Percentiles rank a stretch among this genome's conserved stretches.
These are phyloP conservation scores for Otolemur crassicaudatus DNA, from an alignment of 2,797 vertebrate genomes.

Conservation along the genomic window DNA sequence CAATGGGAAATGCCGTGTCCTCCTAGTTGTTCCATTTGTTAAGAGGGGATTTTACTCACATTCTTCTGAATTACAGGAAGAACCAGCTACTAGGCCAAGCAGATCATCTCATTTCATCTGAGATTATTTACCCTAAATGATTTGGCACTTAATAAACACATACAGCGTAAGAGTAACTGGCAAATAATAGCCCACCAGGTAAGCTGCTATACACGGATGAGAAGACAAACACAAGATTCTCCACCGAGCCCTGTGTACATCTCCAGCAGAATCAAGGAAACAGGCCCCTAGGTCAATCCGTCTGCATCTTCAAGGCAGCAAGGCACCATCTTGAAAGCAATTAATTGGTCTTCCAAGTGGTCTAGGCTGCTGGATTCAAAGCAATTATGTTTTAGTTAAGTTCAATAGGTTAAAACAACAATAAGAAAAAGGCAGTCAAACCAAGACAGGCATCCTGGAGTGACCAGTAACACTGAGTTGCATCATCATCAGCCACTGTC, in stretches of 20 bases:
- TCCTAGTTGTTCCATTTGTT: not conserved
- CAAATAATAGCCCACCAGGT: not conserved
- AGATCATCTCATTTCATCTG: not conserved
- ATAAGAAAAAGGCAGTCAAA: not conserved
- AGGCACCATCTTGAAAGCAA: not conserved
- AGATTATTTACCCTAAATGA: not conserved
- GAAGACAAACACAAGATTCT: not conserved
- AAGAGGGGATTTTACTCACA: conserved; percentile 5
- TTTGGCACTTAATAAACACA: not conserved
- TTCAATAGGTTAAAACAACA: not conserved
- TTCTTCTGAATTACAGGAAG: not conserved
- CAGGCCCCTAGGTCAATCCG: not conserved
- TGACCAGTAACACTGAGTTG: not conserved
- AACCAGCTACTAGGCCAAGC: not conserved
- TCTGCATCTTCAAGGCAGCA: not conserved
- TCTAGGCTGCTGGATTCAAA: not conserved
- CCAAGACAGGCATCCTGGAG: not conserved
- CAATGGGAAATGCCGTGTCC: not conserved
- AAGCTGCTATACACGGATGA: not conserved
- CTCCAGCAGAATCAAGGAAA: not conserved
- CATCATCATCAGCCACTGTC: not conserved
- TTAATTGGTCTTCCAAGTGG: not conserved
- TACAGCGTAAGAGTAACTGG: not conserved
- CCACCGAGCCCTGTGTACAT: not conserved
- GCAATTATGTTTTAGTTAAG: not conserved